Percentiles rank a stretch among this genome's conserved stretches.
Conservation (phyloP, 2,113 vertebrate genomes). For the Eulemur rufifrons region DNA sequence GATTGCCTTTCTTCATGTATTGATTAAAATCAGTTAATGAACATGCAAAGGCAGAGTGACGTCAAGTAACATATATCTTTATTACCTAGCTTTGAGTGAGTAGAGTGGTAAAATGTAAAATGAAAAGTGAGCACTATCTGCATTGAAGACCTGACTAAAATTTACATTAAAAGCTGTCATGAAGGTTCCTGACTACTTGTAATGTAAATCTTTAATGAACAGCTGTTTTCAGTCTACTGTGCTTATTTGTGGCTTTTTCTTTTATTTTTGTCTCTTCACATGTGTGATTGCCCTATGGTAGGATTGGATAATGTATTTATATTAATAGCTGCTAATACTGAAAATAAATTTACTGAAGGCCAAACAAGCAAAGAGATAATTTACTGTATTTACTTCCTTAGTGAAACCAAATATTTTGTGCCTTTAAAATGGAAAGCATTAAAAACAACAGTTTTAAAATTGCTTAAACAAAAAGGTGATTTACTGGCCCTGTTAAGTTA, state of each 20-base stretch:
- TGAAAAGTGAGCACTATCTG: background rate
- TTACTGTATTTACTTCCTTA: conserved; percentile 16
- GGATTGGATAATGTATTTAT: background rate
- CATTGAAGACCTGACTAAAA: background rate
- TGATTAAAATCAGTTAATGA: background rate
- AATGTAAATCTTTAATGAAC: conserved; percentile 12
- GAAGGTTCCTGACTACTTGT: conserved; percentile 16
- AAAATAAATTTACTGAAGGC: conserved; percentile 22
- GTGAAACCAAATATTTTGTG: conserved; percentile 44
- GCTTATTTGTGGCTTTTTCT: background rate
- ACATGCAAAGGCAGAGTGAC: background rate
- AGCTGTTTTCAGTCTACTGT: background rate
- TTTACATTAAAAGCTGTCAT: conserved; percentile 5
- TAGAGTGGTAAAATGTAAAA: background rate
- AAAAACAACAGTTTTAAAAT: conserved; percentile 11
- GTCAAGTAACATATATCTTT: background rate
- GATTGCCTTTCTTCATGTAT: conserved; percentile 15
- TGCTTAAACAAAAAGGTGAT: background rate
- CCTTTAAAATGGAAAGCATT: conserved; percentile 18
- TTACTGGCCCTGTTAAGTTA: background rate
- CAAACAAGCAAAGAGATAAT: background rate
- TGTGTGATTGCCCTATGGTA: background rate
- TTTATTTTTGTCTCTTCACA: conserved; percentile 26
- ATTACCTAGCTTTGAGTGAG: background rate
- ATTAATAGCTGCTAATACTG: background rate